Conservation (phyloP, 2,888 invertebrate genomes). For the Brenthis daphne region DNA sequence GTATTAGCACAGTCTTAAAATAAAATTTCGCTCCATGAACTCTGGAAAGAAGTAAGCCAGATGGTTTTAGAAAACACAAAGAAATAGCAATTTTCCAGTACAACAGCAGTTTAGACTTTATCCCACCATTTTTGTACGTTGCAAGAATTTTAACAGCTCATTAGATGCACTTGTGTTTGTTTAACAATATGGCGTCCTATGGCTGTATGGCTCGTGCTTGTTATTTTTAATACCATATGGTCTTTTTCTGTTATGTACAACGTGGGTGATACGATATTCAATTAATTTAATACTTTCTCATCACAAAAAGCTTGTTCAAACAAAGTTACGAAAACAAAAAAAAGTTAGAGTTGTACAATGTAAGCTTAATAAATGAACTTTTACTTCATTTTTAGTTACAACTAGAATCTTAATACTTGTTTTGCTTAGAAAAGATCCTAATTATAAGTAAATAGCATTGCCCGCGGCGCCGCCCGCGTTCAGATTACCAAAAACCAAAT, state of each 20-base stretch:
- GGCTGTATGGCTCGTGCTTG: not conserved
- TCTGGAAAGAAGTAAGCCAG: conserved; percentile 27
- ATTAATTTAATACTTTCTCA: not conserved
- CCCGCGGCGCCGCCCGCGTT: too few species aligned
- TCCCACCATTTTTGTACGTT: conserved; percentile 18
- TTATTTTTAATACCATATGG: not conserved
- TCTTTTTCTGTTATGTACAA: not conserved
- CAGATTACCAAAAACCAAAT: too few species aligned
- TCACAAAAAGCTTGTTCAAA: not conserved
- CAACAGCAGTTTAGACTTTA: conserved; percentile 20
- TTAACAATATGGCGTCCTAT: conserved; percentile 9
- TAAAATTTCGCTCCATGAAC: conserved; percentile 22
- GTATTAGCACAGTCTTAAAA: conserved; percentile 5
- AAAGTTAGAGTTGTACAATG: not conserved
- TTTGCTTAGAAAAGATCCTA: too few species aligned
- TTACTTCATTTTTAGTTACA: too few species aligned
- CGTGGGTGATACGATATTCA: not conserved
- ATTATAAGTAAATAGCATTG: too few species aligned
- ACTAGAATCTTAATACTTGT: too few species aligned
- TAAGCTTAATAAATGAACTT: too few species aligned
- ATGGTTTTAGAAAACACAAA: conserved; percentile 25
- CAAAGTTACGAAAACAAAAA: too few species aligned
- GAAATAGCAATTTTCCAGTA: conserved; percentile 32
- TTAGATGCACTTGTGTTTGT: conserved; percentile 24
- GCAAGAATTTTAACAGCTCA: conserved; percentile 31